These are phyloP conservation scores for Acanthoscelides obtectus DNA, from an alignment of 2,888 invertebrate genomes.

Conservation along the genomic window DNA sequence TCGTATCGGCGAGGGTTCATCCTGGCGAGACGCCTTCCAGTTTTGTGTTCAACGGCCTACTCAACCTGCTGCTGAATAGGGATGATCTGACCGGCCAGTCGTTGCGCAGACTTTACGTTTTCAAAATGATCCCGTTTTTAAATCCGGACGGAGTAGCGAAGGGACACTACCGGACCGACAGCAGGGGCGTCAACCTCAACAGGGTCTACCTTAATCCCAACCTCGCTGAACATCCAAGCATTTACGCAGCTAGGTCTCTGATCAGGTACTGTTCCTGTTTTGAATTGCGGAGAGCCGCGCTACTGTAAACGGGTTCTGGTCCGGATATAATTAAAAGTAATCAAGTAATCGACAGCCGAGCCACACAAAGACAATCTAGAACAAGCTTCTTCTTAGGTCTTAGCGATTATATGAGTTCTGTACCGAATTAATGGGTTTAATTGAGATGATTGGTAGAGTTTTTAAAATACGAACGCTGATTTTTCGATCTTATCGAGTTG, in stretches of 20 bases:
- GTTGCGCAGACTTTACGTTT: conserved; percentile 73
- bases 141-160: conserved; percentile 88
- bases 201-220: conserved; percentile 80
- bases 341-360: no score
- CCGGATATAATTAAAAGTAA: no score
- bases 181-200: conserved; percentile 82
- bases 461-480: no score
- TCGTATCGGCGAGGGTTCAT: conserved; percentile 85
- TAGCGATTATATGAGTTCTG: no score
- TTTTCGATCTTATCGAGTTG: no score
- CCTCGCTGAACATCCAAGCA: conserved; percentile 70
- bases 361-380: no score
- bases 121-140: conserved; percentile 85
- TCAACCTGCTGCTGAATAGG: conserved; percentile 70
- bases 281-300: no score
- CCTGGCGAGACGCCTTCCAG: conserved; percentile 90
- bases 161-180: conserved; percentile 85
- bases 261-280: conserved; percentile 57
- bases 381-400: no score
- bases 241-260: conserved; percentile 77
- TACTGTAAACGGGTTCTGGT: no score
- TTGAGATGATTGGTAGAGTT: no score
- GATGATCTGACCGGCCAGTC: conserved; percentile 71
- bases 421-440: no score
- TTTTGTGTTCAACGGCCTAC: conserved; percentile 84